A percentile compares a stretch with the other conserved stretches of the same genome.
Evolutionary conservation across 2,888 invertebrate species (phyloP).

Genomic region (Brachynemurus nebulosus): DNA sequence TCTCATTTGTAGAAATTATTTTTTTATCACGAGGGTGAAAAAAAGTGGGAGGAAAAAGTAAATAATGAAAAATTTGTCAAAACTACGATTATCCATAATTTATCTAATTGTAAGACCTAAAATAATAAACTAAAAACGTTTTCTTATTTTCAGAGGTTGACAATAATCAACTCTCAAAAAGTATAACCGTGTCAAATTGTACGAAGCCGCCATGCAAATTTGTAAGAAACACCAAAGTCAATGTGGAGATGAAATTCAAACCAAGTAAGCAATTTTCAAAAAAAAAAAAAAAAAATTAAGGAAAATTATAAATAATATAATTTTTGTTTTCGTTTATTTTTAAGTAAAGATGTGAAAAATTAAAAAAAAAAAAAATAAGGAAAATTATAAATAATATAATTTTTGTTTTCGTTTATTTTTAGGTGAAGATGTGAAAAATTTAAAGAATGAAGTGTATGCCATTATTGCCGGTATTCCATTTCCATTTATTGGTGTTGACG

Average conservation of each 20-base stretch:
- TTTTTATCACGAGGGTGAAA: too few relatives aligned
- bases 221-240: background rate
- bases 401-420: conserved; percentile 22
- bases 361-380: conserved; percentile 48
- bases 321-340: conserved; percentile 19
- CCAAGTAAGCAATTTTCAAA: background rate
- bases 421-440: conserved; percentile 37
- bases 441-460: conserved; percentile 49
- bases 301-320: background rate
- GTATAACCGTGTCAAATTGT: background rate
- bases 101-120: too few relatives aligned
- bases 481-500: conserved; percentile 67
- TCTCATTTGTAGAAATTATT: too few relatives aligned
- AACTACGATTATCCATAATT: too few relatives aligned
- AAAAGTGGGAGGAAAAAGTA: too few relatives aligned
- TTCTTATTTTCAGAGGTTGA: background rate
- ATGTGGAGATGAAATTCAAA: background rate
- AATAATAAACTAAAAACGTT: too few relatives aligned
- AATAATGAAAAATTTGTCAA: too few relatives aligned
- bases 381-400: too few relatives aligned
- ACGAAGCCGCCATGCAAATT: background rate
- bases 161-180: background rate
- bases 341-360: conserved; percentile 38
- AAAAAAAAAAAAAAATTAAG: background rate
- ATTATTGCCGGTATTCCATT: conserved; percentile 45